Conservation (phyloP, 2,797 vertebrate species). For the Semotilus atromaculatus region DNA sequence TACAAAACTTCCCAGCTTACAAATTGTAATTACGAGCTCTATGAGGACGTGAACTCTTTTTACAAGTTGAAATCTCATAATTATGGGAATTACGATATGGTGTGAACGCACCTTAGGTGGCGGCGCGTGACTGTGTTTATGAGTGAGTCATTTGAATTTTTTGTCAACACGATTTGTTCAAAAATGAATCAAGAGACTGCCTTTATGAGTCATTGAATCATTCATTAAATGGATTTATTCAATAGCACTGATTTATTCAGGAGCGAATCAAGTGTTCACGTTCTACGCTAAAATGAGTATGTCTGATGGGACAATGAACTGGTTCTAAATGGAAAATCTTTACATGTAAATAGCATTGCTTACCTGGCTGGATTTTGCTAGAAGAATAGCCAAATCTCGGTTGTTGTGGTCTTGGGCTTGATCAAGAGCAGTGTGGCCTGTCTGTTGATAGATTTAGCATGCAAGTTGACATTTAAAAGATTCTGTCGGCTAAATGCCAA, state of each 20-base stretch:
- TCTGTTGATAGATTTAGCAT: slow-evolving; percentile 69
- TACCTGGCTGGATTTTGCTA: slow-evolving; percentile 89
- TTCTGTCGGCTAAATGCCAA: not conserved
- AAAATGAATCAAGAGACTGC: not conserved
- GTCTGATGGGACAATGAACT: not conserved
- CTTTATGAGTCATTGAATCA: not conserved
- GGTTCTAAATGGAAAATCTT: not conserved
- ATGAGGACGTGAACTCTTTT: not conserved
- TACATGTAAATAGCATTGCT: not conserved
- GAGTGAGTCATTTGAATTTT: not conserved
- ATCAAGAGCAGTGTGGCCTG: slow-evolving; percentile 87
- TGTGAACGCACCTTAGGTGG: not conserved
- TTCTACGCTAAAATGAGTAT: not conserved
- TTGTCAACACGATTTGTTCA: not conserved
- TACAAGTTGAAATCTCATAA: not conserved
- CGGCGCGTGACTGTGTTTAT: not conserved
- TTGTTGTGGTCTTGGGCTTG: slow-evolving; percentile 87
- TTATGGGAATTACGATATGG: not conserved
- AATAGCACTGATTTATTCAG: not conserved
- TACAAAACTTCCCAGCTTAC: no score
- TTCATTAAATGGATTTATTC: not conserved
- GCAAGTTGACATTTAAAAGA: not conserved
- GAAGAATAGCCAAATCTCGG: slow-evolving; percentile 82
- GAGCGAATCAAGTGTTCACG: not conserved
- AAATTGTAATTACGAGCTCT: not conserved